Evolutionary conservation across 2,797 vertebrate genomes (phyloP).

Genomic region (Mus caroli): DNA sequence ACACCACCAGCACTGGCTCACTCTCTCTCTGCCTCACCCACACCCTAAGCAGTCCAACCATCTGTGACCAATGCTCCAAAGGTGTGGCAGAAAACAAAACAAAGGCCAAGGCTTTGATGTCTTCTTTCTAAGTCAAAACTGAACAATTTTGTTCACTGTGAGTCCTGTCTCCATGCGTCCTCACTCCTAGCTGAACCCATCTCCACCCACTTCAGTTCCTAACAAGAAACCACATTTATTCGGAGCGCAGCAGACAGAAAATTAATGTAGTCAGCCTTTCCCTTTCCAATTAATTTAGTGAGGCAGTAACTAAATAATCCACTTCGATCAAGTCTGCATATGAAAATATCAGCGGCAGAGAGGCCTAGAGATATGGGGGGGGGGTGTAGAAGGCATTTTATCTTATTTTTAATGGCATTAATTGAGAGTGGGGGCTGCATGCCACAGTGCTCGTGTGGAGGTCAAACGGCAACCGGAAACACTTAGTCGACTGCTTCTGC

Average conservation of each 20-base stretch:
- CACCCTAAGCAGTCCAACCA: accelerated
- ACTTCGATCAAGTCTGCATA: conserved; percentile 58
- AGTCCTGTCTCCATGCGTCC: neutral
- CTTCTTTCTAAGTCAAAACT: conserved; percentile 1
- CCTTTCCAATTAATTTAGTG: conserved; percentile 73
- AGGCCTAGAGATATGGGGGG: neutral
- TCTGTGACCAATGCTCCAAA: neutral
- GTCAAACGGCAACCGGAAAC: neutral
- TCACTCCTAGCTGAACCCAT: neutral
- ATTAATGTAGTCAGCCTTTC: conserved; percentile 68
- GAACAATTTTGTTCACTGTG: neutral
- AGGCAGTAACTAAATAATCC: conserved; percentile 71
- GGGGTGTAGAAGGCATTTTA: neutral
- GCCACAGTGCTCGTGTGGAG: neutral
- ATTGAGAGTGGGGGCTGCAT: too few species aligned
- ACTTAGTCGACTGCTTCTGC: neutral
- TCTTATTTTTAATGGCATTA: neutral
- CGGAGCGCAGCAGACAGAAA: conserved; percentile 61
- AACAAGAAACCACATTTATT: conserved; percentile 60
- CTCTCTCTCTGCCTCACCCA: too few species aligned
- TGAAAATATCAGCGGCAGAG: conserved; percentile 51
- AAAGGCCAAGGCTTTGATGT: neutral
- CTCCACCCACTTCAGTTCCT: conserved; percentile 49
- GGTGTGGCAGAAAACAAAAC: neutral
- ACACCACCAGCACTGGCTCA: too few species aligned